Base-by-base conservation (phyloP, 2,888 invertebrate genomes). In the Lagria hirta region DNA sequence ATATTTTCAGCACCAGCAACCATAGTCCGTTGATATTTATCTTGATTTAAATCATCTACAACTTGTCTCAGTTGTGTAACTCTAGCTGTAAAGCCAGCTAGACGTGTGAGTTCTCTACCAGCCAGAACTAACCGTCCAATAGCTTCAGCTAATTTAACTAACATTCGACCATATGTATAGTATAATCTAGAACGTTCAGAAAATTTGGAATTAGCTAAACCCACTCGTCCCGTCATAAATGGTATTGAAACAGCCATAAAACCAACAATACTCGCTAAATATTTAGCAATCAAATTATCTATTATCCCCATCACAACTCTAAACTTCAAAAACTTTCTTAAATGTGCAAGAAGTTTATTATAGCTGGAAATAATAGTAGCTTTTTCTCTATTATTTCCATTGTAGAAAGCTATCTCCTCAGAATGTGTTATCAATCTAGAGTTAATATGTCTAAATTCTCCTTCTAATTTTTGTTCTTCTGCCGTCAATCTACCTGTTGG, bases 201-300 rank as follows among this genome's bases (percentile, higher is more conserved):
- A 58, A 90, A 87, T 18, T 53, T 52, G 12, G 35, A 46, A n/a
- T 23, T 24, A 0, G 82, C 75, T 13, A 91, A 65, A 12, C 82
- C 77, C 72, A 93, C 88, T 51, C 82, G 75, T 4, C 78, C 73
- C 18, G 86, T 79, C 68, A 98, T 83, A 78, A 98, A 99, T 3
- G 98, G 97, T 44, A 94, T 75, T 26, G 96, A 94, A 4, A 98
- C 95, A 0, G 95, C 90, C 69, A 86, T 86, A 75, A 96, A 99
- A 7, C 98, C 98, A 36, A 98, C 90, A 23, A 92, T 85, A n/a
- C 94, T 94, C 0, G 97, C 97, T 49, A 93, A 75, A 73, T 98
- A 98, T 79, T 97, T 97, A 24, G 94, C 97, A 38, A 99, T 80
- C 51, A 98, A 86, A 72, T 97, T 98, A 73, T 99, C 99, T 11